A percentile compares a stretch with the other conserved stretches of the same genome.
These are phyloP conservation scores for Paramormyrops kingsleyae DNA, from an alignment of 2,113 vertebrate genomes.

Conservation along the genomic window DNA sequence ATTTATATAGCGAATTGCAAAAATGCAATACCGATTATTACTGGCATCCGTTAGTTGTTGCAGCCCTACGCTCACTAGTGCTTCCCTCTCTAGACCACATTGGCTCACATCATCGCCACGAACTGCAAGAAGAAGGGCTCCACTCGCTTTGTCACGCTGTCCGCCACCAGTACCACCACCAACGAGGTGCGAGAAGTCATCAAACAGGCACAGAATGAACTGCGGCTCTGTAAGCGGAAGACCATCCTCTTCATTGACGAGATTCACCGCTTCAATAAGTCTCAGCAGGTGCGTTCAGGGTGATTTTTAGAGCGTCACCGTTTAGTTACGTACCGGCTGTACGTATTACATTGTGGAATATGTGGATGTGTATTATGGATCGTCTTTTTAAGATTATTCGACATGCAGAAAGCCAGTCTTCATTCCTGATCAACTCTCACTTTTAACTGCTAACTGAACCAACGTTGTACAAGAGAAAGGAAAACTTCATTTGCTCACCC, in stretches of 20 bases:
- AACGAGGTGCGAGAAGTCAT: slow-evolving; percentile 88
- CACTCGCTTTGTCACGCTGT: slow-evolving; percentile 79
- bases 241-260: slow-evolving; percentile 96
- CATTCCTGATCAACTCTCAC: not conserved
- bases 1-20: not conserved
- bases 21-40: not conserved
- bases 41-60: not conserved
- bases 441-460: not conserved
- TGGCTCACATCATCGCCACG: slow-evolving; percentile 90
- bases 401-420: not conserved
- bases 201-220: slow-evolving; percentile 91
- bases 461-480: not conserved
- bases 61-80: not conserved
- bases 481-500: not conserved
- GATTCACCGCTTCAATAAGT: slow-evolving; percentile 97
- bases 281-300: slow-evolving; percentile 78
- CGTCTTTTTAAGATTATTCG: not conserved
- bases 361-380: not conserved
- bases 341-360: not conserved
- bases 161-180: slow-evolving; percentile 81
- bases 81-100: slow-evolving; percentile 75
- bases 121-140: slow-evolving; percentile 73
- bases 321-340: not conserved
- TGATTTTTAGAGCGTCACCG: not conserved
- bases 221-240: slow-evolving; percentile 86